Conservation (phyloP, 37 sponge, comb jelly and placozoan species). For the Ephydatia muelleri region DNA sequence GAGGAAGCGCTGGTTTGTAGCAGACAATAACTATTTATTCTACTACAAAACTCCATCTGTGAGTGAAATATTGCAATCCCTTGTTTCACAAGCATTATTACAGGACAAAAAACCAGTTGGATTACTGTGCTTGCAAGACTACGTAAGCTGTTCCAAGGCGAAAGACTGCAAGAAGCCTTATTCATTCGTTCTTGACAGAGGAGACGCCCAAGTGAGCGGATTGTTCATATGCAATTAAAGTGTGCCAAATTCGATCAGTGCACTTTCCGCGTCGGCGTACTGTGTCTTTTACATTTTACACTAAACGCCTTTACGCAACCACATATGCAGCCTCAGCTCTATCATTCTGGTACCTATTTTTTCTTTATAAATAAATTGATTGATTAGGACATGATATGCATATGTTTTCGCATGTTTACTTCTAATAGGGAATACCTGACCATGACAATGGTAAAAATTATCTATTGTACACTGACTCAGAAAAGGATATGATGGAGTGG, state of each 20-base stretch:
- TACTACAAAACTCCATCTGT: constrained; percentile 78
- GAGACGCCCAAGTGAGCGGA: constrained; percentile 15
- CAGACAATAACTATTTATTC: constrained; percentile 82
- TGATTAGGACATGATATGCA: too few species aligned
- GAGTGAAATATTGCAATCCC: constrained; percentile 3
- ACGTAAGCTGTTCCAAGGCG: constrained; percentile 55
- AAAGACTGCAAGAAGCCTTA: constrained; percentile 71
- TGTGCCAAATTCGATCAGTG: neutral
- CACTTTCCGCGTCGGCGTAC: too few species aligned
- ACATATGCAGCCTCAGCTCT: too few species aligned
- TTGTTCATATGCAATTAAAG: neutral
- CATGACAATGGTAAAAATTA: constrained; percentile 49
- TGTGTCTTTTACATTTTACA: too few species aligned
- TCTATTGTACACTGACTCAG: constrained; percentile 64
- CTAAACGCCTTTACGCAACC: too few species aligned
- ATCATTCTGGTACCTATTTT: too few species aligned
- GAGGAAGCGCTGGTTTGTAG: constrained; percentile 80
- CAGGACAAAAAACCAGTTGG: constrained; percentile 85
- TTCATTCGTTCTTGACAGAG: constrained; percentile 53
- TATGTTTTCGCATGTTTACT: neutral
- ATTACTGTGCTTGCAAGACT: constrained; percentile 82
- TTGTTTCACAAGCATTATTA: neutral
- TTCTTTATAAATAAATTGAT: too few species aligned
- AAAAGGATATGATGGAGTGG: constrained; percentile 67
- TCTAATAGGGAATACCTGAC: neutral